Evolutionary conservation across 2,113 vertebrate species (phyloP).

Genomic region (Aleadryas rufinucha): DNA sequence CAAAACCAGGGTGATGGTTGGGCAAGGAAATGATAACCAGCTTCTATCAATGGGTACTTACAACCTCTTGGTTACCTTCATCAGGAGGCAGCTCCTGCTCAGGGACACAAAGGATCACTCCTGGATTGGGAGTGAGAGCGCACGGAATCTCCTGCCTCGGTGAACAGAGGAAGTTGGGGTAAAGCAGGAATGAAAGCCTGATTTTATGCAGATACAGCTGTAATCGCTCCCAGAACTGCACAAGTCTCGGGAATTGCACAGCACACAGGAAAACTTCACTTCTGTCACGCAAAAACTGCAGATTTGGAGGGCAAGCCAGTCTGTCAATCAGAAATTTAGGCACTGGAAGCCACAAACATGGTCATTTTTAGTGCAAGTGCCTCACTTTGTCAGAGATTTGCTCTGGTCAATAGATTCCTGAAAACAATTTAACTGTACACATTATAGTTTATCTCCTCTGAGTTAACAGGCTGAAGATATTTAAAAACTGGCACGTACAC

Average conservation of each 20-base stretch:
- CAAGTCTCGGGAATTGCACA: neutral
- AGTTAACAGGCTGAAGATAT: neutral
- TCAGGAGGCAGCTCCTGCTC: neutral
- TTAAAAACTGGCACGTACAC: neutral
- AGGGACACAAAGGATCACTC: neutral
- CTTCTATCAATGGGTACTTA: neutral
- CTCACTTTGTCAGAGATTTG: neutral
- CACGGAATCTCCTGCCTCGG: fast-evolving
- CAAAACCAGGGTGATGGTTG: neutral
- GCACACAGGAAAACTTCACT: neutral
- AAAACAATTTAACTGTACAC: neutral
- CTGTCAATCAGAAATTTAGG: neutral
- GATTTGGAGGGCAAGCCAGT: neutral
- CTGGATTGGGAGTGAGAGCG: neutral
- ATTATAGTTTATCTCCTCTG: neutral
- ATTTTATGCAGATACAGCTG: neutral
- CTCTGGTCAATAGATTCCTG: neutral
- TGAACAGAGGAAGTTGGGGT: neutral
- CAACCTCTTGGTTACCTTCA: neutral
- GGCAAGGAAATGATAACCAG: neutral
- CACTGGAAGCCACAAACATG: neutral
- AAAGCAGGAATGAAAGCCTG: neutral
- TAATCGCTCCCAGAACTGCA: neutral
- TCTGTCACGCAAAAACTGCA: neutral
- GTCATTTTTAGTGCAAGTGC: neutral